These are phyloP conservation scores for Natrix natrix DNA, from an alignment of 2,797 vertebrate species.

Conservation along the genomic window DNA sequence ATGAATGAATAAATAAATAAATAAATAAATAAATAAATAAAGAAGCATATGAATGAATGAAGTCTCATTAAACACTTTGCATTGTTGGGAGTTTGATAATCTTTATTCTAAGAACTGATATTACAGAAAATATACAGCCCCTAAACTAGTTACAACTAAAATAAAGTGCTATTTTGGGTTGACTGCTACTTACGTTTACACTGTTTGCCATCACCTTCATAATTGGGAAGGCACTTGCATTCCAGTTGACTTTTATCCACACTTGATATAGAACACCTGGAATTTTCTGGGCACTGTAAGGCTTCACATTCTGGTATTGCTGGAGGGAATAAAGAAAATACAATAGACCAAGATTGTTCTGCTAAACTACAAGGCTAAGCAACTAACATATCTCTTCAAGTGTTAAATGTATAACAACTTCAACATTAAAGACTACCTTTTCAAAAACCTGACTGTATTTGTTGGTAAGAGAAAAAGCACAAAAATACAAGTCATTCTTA, in stretches of 20 bases:
- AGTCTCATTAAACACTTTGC: not conserved
- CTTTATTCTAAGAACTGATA: not conserved
- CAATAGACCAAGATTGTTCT: not conserved
- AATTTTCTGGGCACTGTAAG: slow-evolving; percentile 76
- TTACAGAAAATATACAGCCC: not conserved
- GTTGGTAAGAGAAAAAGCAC: not conserved
- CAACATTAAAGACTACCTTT: not conserved
- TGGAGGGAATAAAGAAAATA: slow-evolving; percentile 50
- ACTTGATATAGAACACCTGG: slow-evolving; percentile 76
- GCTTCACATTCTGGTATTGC: slow-evolving; percentile 78
- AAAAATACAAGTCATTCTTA: not conserved
- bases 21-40: not conserved
- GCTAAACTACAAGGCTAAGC: not conserved
- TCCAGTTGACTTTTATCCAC: slow-evolving; percentile 64
- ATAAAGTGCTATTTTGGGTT: not conserved
- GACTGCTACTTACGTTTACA: slow-evolving; percentile 81
- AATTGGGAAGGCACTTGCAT: slow-evolving; percentile 81
- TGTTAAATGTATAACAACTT: not conserved
- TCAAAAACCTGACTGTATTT: not conserved
- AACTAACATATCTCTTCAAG: not conserved
- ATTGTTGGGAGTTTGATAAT: not conserved
- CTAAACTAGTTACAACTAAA: not conserved
- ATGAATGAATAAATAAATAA: too few species aligned
- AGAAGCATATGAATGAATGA: not conserved
- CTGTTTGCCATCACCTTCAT: slow-evolving; percentile 61